Conservation (phyloP, 2,113 vertebrate genomes). For the Oxygymnocypris stewartii region DNA sequence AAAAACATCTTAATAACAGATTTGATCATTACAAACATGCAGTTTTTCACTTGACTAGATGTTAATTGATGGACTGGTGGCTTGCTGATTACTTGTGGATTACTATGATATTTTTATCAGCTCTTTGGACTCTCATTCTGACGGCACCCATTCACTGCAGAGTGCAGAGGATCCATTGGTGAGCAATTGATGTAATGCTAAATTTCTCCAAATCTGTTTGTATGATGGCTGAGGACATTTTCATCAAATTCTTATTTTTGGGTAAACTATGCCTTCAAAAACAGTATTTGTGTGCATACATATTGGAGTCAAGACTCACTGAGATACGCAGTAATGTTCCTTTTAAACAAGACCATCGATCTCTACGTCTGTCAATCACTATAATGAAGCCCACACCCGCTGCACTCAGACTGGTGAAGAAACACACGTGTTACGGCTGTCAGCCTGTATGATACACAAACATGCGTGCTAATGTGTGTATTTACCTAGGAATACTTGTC, state of each 20-base stretch:
- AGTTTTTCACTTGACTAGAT: neutral
- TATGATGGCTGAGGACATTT: neutral
- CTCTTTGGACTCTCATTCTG: neutral
- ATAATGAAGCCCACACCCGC: constrained; percentile 93
- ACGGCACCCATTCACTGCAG: neutral
- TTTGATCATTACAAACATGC: neutral
- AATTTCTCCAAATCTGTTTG: neutral
- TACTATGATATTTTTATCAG: neutral
- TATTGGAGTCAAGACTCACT: constrained; percentile 74
- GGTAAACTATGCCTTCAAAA: neutral
- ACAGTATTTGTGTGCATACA: neutral
- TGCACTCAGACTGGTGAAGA: constrained; percentile 81
- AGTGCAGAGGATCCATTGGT: neutral
- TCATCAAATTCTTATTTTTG: neutral
- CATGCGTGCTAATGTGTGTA: neutral
- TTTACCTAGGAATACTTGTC: constrained; percentile 92
- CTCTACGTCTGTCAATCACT: constrained; percentile 94
- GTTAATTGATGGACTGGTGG: neutral
- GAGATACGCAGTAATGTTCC: constrained; percentile 94
- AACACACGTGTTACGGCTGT: neutral
- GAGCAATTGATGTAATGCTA: neutral
- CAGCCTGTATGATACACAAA: neutral
- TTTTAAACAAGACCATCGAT: constrained; percentile 96
- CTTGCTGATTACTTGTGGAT: neutral
- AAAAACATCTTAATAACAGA: too few relatives aligned